These are phyloP conservation scores for Drosophila ohnishii DNA, from an alignment of 1,140 invertebrate species.

Conservation along the genomic window DNA sequence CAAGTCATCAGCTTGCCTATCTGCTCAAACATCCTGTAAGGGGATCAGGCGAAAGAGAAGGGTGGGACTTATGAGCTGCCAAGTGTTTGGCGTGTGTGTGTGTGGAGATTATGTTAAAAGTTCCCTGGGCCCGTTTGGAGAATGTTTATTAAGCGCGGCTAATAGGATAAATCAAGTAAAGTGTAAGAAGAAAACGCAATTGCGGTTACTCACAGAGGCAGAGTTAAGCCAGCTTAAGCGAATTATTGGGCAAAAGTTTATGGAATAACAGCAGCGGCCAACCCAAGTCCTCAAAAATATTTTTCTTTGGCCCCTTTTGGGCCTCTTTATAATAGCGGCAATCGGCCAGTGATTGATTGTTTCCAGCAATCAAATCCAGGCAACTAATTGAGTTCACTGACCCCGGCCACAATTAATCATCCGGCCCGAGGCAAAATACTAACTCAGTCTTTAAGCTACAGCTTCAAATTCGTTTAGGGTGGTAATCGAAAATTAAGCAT, in stretches of 20 bases:
- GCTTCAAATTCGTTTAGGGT: neutral
- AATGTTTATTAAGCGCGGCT: constrained; percentile 37
- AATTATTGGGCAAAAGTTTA: constrained; percentile 27
- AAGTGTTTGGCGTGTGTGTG: constrained; percentile 34
- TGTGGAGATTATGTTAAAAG: constrained; percentile 34
- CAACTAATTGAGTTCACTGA: constrained; percentile 42
- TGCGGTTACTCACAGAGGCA: neutral
- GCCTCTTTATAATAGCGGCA: neutral
- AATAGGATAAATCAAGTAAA: constrained; percentile 38
- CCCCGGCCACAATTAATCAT: constrained; percentile 31
- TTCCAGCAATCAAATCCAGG: constrained; percentile 18
- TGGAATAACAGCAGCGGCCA: neutral
- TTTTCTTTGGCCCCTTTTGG: neutral
- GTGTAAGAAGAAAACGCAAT: constrained; percentile 17
- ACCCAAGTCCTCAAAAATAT: constrained; percentile 3
- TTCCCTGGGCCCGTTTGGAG: constrained; percentile 5
- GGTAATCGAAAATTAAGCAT: neutral
- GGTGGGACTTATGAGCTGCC: constrained; percentile 53
- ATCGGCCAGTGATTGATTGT: constrained; percentile 30
- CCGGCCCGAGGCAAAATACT: neutral
- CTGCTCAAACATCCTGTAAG: constrained; percentile 18
- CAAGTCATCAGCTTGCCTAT: constrained; percentile 33
- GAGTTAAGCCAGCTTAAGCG: constrained; percentile 20
- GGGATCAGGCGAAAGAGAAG: neutral
- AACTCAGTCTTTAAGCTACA: neutral